Evolutionary conservation across 2,888 invertebrate species (phyloP).

Genomic region (Plagodis pulveraria): DNA sequence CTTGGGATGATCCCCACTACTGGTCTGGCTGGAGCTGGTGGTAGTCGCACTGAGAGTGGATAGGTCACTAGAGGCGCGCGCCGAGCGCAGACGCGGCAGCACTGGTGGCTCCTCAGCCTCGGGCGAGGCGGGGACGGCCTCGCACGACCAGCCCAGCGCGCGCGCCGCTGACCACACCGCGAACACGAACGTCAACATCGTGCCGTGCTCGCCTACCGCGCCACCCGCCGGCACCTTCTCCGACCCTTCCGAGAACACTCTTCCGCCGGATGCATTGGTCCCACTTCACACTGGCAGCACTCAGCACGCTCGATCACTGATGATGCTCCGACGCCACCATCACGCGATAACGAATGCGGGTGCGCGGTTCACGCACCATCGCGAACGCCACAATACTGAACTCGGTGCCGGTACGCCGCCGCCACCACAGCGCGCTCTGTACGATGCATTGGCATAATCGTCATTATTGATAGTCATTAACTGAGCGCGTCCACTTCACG

Average conservation of each 20-base stretch:
- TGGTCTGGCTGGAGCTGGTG: constrained; percentile 79
- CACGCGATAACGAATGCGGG: constrained; percentile 61
- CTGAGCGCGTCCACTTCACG: constrained; percentile 49
- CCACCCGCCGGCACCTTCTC: constrained; percentile 59
- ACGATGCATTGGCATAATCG: constrained; percentile 67
- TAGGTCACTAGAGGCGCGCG: constrained; percentile 79
- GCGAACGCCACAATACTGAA: constrained; percentile 69
- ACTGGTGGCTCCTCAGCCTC: constrained; percentile 73
- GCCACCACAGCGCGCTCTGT: constrained; percentile 58
- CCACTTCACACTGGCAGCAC: constrained; percentile 53
- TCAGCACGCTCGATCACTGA: constrained; percentile 49
- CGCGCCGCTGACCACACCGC: constrained; percentile 87
- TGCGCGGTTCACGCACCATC: constrained; percentile 69
- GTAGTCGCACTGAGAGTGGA: constrained; percentile 80
- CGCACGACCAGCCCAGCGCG: constrained; percentile 81
- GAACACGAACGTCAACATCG: constrained; percentile 86
- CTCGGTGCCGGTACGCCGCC: constrained; percentile 49
- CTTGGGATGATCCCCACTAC: constrained; percentile 73
- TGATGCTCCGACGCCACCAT: constrained; percentile 41
- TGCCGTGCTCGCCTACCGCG: constrained; percentile 55
- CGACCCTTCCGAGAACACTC: constrained; percentile 61
- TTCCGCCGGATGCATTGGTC: constrained; percentile 61
- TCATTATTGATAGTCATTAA: constrained; percentile 70
- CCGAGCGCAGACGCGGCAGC: constrained; percentile 76
- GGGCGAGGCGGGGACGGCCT: constrained; percentile 59